phyloP scores from a whole-genome alignment of 1,140 invertebrate species.

The Condylostylus longicornis region DNA sequence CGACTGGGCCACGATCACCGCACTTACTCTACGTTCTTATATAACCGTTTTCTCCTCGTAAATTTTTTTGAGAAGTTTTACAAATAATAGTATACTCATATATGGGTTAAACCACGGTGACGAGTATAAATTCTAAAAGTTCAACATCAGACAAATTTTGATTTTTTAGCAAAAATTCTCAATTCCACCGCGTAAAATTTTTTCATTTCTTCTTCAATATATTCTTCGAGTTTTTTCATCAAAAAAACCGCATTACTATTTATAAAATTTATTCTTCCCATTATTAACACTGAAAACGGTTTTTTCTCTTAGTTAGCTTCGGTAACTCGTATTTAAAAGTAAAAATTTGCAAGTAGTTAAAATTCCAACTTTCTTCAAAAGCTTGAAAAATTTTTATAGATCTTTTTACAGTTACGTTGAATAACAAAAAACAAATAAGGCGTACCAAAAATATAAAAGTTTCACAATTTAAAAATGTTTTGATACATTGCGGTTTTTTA shows the following conservation, averaged over 20 bases:
- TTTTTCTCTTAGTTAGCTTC: too few species aligned
- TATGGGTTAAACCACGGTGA: constrained; percentile 9
- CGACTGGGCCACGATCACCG: too few species aligned
- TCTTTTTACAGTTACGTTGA: too few species aligned
- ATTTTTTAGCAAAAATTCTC: constrained; percentile 33
- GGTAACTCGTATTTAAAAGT: too few species aligned
- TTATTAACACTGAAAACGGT: constrained; percentile 1
- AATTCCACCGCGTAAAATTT: constrained; percentile 24
- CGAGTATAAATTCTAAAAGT: constrained; percentile 10
- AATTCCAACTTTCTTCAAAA: too few species aligned
- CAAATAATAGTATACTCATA: constrained; percentile 6
- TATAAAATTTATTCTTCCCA: neutral
- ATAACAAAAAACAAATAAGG: too few species aligned
- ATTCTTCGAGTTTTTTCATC: neutral
- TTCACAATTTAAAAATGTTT: too few species aligned
- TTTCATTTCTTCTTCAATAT: constrained; percentile 16
- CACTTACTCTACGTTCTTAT: constrained; percentile 5
- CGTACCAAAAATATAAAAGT: too few species aligned
- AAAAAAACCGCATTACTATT: neutral
- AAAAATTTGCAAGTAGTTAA: too few species aligned
- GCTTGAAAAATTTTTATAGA: too few species aligned
- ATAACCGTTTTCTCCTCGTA: constrained; percentile 7
- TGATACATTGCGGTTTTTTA: too few species aligned
- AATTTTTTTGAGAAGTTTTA: constrained; percentile 4
- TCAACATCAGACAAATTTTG: constrained; percentile 25